Conservation (phyloP, 2,888 invertebrate genomes). For the Melieria crassipennis region DNA sequence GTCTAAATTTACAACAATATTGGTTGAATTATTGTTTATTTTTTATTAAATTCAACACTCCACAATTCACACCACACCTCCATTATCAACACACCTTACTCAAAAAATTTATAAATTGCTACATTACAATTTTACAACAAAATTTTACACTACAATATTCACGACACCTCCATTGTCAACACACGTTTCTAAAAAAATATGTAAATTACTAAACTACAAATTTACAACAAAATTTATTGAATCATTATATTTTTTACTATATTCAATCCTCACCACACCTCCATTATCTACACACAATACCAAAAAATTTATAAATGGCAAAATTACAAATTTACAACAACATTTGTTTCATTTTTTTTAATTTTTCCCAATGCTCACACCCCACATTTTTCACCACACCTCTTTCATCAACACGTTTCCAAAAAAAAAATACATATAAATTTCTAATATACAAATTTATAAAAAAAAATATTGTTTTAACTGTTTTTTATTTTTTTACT, state of each 20-base stretch:
- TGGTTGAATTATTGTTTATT: too few species aligned
- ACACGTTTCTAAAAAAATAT: neutral
- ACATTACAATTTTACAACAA: slow-evolving; percentile 11
- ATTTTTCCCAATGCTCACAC: too few species aligned
- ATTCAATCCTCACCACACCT: too few species aligned
- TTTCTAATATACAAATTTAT: neutral
- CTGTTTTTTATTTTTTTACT: neutral
- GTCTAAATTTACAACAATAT: too few species aligned
- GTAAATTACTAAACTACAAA: neutral
- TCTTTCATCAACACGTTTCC: neutral
- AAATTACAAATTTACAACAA: too few species aligned
- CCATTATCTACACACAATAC: too few species aligned
- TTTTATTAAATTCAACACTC: neutral
- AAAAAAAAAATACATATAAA: neutral
- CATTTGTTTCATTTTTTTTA: too few species aligned
- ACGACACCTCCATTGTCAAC: neutral
- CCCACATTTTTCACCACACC: neutral
- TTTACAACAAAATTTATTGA: slow-evolving; percentile 8
- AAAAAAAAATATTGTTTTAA: neutral
- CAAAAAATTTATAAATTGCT: neutral
- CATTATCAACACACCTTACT: neutral
- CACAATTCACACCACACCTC: neutral
- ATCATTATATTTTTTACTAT: too few species aligned
- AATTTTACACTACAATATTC: too few species aligned
- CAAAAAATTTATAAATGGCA: too few species aligned